Base-by-base conservation (phyloP, 1,140 invertebrate species). In the Drosophila micromelanica region DNA sequence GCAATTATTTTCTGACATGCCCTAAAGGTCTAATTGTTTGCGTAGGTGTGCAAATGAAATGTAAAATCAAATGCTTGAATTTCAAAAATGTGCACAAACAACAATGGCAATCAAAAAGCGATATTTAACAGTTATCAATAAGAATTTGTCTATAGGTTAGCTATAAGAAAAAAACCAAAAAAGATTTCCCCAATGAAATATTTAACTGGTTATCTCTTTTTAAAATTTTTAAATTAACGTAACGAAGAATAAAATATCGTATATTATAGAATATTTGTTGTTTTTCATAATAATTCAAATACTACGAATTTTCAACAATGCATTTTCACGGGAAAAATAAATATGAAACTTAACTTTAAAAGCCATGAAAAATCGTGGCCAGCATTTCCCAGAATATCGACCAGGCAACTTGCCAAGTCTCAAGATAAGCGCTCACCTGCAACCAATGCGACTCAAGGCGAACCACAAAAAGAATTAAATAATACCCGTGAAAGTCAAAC, bases 1-100 rank as follows among this genome's bases (percentile, higher is more conserved):
- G 76, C 76, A 74, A 79, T 79, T 79, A 79, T 79, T 78, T 79
- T 78, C 20, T 79, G 76, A 74, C 76, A 79, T 79, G 30, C 30
- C 57, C 57, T 48, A 30, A 20, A 60, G 42, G 9, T 32, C 5
- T 45, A 27, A 17, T 35, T 59, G 56, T 45, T 59, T 59, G 40
- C 55, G 15, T 23, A 57, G 38, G n/a, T 59, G 56, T 17, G 23
- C 27, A 15, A 13, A 9, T 27, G 30, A 46, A 46, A 46, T 59
- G 42, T 15, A 17, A 59, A 59, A 59, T 43, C 13, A 46, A 30
- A 37, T 60, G 42, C 30, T 37, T 9, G 43, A 32, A 57, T 45
- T 57, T 45, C 40, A 45, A 9, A 45, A 57, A 45, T 56, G 27
- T 43, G 2, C 40, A 43, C 23, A 56, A 55, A 38, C 54, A 56